Percentiles rank a stretch among this genome's conserved stretches.
Evolutionary conservation across 2,888 invertebrate genomes (phyloP).

Genomic region (Dromius quadrimaculatus): DNA sequence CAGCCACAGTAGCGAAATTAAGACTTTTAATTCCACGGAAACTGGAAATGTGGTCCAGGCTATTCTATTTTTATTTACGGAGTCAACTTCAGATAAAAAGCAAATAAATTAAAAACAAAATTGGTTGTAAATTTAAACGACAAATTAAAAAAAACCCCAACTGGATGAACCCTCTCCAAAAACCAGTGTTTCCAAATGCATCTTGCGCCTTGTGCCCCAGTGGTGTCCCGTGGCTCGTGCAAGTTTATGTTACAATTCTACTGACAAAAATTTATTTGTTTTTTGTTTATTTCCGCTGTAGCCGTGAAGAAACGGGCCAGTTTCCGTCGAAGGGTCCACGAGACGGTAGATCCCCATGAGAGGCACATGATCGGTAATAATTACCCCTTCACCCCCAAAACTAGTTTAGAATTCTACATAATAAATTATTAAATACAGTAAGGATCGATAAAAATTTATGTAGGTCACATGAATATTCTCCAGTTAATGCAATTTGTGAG

Average conservation of each 20-base stretch:
- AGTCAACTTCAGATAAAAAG: background rate
- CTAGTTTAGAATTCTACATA: no score
- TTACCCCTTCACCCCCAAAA: conserved; percentile 2
- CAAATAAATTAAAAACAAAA: background rate
- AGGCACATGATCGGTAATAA: conserved; percentile 42
- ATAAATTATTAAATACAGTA: no score
- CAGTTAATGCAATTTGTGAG: background rate
- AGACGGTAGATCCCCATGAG: conserved; percentile 16
- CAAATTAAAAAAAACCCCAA: background rate
- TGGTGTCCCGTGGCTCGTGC: conserved; percentile 26
- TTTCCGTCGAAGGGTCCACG: conserved; percentile 29
- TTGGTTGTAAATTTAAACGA: background rate
- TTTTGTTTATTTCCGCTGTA: conserved; percentile 25
- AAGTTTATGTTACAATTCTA: background rate
- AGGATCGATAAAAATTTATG: no score
- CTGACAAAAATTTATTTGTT: conserved; percentile 19
- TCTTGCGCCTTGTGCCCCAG: background rate
- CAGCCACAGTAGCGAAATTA: background rate
- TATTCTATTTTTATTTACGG: background rate
- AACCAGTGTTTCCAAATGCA: background rate
- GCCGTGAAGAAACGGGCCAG: conserved; percentile 45
- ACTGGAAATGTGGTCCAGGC: no score
- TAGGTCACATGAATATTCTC: no score
- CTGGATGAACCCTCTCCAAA: background rate
- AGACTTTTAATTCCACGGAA: background rate